These are phyloP conservation scores for Sander lucioperca DNA, from an alignment of 2,113 vertebrate genomes.

Conservation along the genomic window DNA sequence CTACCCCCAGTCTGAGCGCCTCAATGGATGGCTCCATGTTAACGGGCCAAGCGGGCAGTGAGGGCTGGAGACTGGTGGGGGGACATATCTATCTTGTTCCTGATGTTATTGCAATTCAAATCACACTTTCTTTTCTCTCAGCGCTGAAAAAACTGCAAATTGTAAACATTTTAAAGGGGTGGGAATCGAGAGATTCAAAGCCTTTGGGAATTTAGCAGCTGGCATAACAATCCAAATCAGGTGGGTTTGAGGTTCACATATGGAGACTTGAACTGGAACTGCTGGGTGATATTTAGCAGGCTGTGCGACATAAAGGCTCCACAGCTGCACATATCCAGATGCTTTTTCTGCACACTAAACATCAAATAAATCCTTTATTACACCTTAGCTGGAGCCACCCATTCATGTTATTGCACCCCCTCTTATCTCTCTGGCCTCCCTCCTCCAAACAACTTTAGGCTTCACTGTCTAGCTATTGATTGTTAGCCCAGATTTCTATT, in stretches of 20 bases:
- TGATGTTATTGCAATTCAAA: slow-evolving; percentile 76
- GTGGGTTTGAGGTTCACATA: slow-evolving; percentile 15
- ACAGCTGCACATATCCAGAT: slow-evolving; percentile 68
- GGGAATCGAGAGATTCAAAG: slow-evolving; percentile 6
- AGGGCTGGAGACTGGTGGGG: slow-evolving; percentile 43
- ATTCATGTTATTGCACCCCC: slow-evolving; percentile 30
- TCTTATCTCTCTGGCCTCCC: neutral
- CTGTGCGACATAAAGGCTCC: slow-evolving; percentile 33
- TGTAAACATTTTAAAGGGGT: neutral
- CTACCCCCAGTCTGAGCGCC: slow-evolving; percentile 66
- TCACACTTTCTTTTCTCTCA: slow-evolving; percentile 62
- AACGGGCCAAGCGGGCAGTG: slow-evolving; percentile 60
- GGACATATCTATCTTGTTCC: slow-evolving; percentile 56
- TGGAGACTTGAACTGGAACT: slow-evolving; percentile 35
- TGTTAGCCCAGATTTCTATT: slow-evolving; percentile 71
- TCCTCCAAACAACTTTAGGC: slow-evolving; percentile 38
- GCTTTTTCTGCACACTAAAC: slow-evolving; percentile 28
- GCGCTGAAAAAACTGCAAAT: slow-evolving; percentile 23
- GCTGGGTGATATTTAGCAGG: neutral
- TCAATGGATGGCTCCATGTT: slow-evolving; percentile 63
- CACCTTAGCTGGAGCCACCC: slow-evolving; percentile 22
- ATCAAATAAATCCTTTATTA: slow-evolving; percentile 48
- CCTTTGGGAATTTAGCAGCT: slow-evolving; percentile 62
- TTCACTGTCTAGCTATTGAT: slow-evolving; percentile 69
- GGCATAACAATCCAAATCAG: slow-evolving; percentile 32